Evolutionary conservation across 2,797 vertebrate genomes (phyloP).

Genomic region (Enteromius thamalakanensis): DNA sequence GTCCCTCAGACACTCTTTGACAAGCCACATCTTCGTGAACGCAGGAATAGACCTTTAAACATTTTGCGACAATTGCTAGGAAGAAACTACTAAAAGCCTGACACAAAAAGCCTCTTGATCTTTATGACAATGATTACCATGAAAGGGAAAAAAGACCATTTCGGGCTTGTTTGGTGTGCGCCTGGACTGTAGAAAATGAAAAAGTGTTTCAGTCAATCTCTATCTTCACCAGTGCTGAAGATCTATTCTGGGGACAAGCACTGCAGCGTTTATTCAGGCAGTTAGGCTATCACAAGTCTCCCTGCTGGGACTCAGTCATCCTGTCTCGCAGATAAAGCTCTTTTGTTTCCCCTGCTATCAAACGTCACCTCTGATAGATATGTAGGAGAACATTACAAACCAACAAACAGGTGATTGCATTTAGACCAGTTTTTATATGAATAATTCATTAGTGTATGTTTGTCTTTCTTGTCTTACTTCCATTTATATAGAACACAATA

Average conservation of each 20-base stretch:
- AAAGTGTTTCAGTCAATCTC: constrained; percentile 21
- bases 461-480: background rate
- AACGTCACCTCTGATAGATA: constrained; percentile 17
- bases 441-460: background rate
- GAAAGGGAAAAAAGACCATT: constrained; percentile 10
- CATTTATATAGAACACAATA: background rate
- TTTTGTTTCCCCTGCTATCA: constrained; percentile 35
- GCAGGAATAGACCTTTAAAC: constrained; percentile 11
- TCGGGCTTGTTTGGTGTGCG: constrained; percentile 5
- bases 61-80: constrained; percentile 23
- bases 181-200: constrained; percentile 50
- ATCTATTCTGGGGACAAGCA: constrained; percentile 40
- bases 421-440: background rate
- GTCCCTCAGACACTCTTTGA: background rate
- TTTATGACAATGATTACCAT: constrained; percentile 27
- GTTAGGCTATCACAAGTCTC: constrained; percentile 39
- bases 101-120: constrained; percentile 22
- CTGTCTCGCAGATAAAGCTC: constrained; percentile 34
- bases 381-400: background rate
- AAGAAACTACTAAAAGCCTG: background rate
- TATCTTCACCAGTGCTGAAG: background rate
- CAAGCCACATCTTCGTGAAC: background rate
- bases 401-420: background rate
- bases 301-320: constrained; percentile 39
- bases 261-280: constrained; percentile 44